Base-by-base conservation (phyloP, 2,888 invertebrate genomes). In the Ditylenchus weischeri region DNA sequence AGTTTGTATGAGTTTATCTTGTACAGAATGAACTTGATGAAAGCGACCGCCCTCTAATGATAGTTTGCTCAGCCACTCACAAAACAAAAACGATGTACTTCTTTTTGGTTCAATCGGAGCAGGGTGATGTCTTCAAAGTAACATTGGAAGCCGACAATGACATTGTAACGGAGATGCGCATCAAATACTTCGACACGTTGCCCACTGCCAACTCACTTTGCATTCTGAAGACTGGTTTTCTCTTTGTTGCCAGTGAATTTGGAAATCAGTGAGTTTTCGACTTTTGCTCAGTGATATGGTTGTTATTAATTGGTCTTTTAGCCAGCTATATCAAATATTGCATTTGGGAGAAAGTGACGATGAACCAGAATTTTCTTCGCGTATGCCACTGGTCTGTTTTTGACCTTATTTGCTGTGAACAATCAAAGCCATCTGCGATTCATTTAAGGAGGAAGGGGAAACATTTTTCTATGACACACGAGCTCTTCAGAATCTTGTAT, bases 21-120 rank as follows among this genome's bases (percentile, higher is more conserved):
- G 81, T 80, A 66, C 75, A 88, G 87, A 96, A 96, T 86, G 98
- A 98, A 85, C 87, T 98, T 69, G 98, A 99, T 86, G 98, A 99
- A 86, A 96, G 96, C 0, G 98, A 98, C 83, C 88, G 96, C 76
- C 95, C 96, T 70, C 94, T 98, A 92, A 93, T 99, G 76, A 95
- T 99, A 86, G 95, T 98, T 13, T 94, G 94, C 84, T 93, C 94
- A 6, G 98, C 98, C 8, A 95, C 96, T 1, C 98, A 99, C 84
- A 95, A 96, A 85, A 99, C 98, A 0, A 98, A 96, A 84, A 91
- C 92, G 38, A 95, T 99, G 94, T 99, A 94, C 84, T 99, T 99
- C 87, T 98, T 98, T 85, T 86, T 99, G 82, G 92, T 94, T 6
- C 98, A 99, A 87, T 96, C 96, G 6, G 98, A 99, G 84, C 96